Percentiles rank a stretch among this genome's conserved stretches.
Evolutionary conservation across 2,888 invertebrate species (phyloP).

Genomic region (Drosophila anomalata): DNA sequence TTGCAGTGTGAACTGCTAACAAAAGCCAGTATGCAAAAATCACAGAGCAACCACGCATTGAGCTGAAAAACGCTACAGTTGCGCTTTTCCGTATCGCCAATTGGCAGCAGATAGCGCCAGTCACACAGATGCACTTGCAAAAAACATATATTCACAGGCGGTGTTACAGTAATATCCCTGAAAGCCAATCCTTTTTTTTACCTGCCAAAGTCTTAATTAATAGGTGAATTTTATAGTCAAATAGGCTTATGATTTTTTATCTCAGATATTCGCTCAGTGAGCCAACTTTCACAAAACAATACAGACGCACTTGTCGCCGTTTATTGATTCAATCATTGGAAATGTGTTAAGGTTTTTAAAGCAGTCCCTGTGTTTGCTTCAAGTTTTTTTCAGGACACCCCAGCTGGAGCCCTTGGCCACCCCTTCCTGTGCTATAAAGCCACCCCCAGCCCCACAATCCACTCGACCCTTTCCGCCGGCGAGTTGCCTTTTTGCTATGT

Average conservation of each 20-base stretch:
- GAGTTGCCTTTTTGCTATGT: constrained; percentile 70
- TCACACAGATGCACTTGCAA: constrained; percentile 12
- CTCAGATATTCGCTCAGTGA: constrained; percentile 11
- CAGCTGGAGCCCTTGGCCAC: constrained; percentile 17
- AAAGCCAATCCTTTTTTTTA: background rate
- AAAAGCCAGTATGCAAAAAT: constrained; percentile 50
- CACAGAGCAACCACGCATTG: constrained; percentile 27
- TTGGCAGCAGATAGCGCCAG: constrained; percentile 55
- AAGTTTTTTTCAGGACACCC: constrained; percentile 50
- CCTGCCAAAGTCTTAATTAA: background rate
- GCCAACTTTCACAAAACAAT: constrained; percentile 10
- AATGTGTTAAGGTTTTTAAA: constrained; percentile 71
- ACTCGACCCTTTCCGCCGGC: constrained; percentile 45
- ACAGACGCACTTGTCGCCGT: constrained; percentile 61
- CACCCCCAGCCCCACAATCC: constrained; percentile 4
- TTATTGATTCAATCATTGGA: constrained; percentile 75
- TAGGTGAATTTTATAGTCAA: background rate
- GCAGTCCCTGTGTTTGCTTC: constrained; percentile 56
- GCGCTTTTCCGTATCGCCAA: constrained; percentile 55
- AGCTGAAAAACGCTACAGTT: constrained; percentile 46
- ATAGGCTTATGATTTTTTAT: background rate
- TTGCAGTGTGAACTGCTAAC: constrained; percentile 50
- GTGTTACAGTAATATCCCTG: background rate
- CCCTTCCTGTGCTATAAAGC: background rate
- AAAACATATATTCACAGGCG: background rate